Base-by-base conservation (phyloP, 2,888 invertebrate species). In the Cheilosia scutellata region DNA sequence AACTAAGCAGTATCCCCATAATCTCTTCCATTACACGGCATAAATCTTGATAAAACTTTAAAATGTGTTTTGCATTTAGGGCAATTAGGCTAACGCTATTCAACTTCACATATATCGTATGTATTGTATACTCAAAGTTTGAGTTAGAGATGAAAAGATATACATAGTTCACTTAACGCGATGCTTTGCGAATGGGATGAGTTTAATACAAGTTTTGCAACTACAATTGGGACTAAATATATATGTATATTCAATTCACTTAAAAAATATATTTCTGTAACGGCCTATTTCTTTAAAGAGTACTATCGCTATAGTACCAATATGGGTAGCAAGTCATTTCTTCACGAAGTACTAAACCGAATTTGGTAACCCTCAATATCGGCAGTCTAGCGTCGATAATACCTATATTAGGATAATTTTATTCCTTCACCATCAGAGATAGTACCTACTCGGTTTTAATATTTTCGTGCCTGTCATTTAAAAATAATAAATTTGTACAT, bases 1-100 rank as follows among this genome's bases (percentile, higher is more conserved):
- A 13, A 27, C 31, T 62, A 72, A 72, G 53, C 25, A 72, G 63
- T 4, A 55, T 65, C 44, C 20, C 25, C 44, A 27, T 63, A 53
- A 44, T 62, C 31, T 63, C 5, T 63, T 33, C 31, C 25, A n/a
- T 27, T n/a, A 29, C n/a, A 9, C 27, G 33, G 25, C 25, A 60
- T 2, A 16, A 29, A 13, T 55, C 31, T 58, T 42, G n/a, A 37
- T 25, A 13, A 25, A 75, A 75, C 47, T 55, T 65, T 57, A 27
- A 25, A 75, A 57, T 75, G 47, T 40, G 13, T 47, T 20, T 27
- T 42, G 29, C 74, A 74, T 53, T 37, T 29, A 13, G 29, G 37
- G 49, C 53, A 29, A 47, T 27, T 25, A 9, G 16, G 27, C 13
- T 11, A 71, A 49, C 20, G n/a, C 33, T 37, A 33, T 33, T 4